Percentiles rank a stretch among this genome's conserved stretches.
These are phyloP conservation scores for Heliconius hermathena DNA, from an alignment of 1,140 invertebrate genomes.

Conservation along the genomic window DNA sequence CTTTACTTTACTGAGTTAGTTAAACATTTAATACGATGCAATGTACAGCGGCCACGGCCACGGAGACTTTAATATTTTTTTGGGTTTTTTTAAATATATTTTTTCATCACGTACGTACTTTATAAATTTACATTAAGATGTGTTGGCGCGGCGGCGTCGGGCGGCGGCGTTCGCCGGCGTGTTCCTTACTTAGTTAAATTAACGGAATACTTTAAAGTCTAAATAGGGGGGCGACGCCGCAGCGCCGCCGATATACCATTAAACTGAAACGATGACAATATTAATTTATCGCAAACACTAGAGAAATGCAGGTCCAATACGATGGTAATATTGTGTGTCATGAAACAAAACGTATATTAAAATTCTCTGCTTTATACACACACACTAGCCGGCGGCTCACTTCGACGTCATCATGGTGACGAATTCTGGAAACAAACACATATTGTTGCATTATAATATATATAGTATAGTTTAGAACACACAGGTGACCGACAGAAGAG, in stretches of 20 bases:
- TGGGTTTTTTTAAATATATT: slow-evolving; percentile 63
- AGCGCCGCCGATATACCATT: slow-evolving; percentile 59
- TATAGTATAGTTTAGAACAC: slow-evolving; percentile 8
- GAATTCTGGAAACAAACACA: slow-evolving; percentile 92
- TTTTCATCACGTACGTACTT: slow-evolving; percentile 73
- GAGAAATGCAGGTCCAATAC: slow-evolving; percentile 83
- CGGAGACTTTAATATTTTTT: slow-evolving; percentile 55
- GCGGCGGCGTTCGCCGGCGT: slow-evolving; percentile 28
- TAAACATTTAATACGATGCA: slow-evolving; percentile 58
- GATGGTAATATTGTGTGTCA: slow-evolving; percentile 83
- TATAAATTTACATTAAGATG: slow-evolving; percentile 79
- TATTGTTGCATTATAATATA: slow-evolving; percentile 45
- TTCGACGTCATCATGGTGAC: slow-evolving; percentile 99
- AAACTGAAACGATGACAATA: slow-evolving; percentile 80
- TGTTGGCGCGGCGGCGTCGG: slow-evolving; percentile 54
- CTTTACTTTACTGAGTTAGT: slow-evolving; percentile 69
- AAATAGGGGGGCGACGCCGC: slow-evolving; percentile 60
- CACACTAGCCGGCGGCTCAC: slow-evolving; percentile 85
- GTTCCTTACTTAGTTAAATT: slow-evolving; percentile 78
- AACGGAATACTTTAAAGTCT: slow-evolving; percentile 81
- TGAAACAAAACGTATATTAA: slow-evolving; percentile 83
- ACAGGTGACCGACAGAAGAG: slow-evolving; percentile 63
- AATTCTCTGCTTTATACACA: slow-evolving; percentile 82
- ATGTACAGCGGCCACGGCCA: slow-evolving; percentile 43
- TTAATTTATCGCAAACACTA: slow-evolving; percentile 82